Evolutionary conservation across 2,888 invertebrate species (phyloP).

Genomic region (Caenorhabditis macrosperma): DNA sequence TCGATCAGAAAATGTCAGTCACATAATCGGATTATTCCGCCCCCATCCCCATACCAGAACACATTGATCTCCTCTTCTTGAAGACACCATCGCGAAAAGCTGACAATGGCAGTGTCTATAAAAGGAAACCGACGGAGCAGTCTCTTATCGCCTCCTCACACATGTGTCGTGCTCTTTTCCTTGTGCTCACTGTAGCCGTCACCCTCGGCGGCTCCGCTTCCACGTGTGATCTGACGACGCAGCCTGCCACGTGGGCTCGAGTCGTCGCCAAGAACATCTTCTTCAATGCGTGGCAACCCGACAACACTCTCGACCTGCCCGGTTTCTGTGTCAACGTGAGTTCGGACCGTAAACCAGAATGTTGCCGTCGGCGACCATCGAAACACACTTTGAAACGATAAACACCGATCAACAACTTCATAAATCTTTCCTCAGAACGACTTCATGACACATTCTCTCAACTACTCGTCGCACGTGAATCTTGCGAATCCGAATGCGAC

Average conservation of each 20-base stretch:
- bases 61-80: conserved; percentile 11
- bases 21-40: neutral
- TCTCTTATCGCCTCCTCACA: neutral
- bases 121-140: conserved; percentile 2
- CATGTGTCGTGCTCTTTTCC: conserved; percentile 28
- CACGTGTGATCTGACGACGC: conserved; percentile 32
- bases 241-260: conserved; percentile 43
- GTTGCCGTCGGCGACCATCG: neutral
- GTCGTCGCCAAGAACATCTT: conserved; percentile 40
- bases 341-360: neutral
- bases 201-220: conserved; percentile 1
- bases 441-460: conserved; percentile 40
- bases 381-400: neutral
- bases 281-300: conserved; percentile 49
- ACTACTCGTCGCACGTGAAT: conserved; percentile 51
- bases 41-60: conserved; percentile 10
- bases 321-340: conserved; percentile 52
- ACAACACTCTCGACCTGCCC: conserved; percentile 8
- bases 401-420: neutral
- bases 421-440: conserved; percentile 37
- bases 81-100: conserved; percentile 6
- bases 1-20: neutral
- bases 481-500: conserved; percentile 19
- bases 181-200: neutral
- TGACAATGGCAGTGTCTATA: conserved; percentile 26